Evolutionary conservation across 2,888 invertebrate species (phyloP), one percentile per base, ranked within the genome.

Genomic region (Saturnia japonica): DNA sequence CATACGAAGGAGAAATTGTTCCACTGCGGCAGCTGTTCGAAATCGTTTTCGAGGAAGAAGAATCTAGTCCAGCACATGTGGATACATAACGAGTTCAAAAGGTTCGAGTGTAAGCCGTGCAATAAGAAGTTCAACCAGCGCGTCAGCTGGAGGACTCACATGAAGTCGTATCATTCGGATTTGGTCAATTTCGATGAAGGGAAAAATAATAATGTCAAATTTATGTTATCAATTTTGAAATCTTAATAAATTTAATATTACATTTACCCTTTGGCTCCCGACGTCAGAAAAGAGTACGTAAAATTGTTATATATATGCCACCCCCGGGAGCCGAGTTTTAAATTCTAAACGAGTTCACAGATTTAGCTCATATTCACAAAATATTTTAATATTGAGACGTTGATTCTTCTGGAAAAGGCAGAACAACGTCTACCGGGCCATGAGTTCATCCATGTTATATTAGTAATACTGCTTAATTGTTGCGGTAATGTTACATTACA

Each of bases 1-100:
- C 95, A 95, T 75, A 94, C 95, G 7, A 91, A 93, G 74, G 95
- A 94, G 72, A 94, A 93, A 70, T 80, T 90, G 0, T 94, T 90
- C 62, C 87, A 90, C 0, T 95, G 95, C 76, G 88, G 91, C 0
- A 88, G 93, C 0, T 95, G 95, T 73, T 81, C 88, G 0, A 94
- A 93, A 77, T 82, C 87, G 1, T 94, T 92, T 74, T 85, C 93
- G 1, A 82, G 91, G 12, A 90, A 91, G 76, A 91, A 91, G 78
- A 91, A 90, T 77, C 78, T 94, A 43, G 80, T 78, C 0, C 91
- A 92, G 72, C 94, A 94, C 73, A 88, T 91, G 88, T 92, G 92
- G 91, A 90, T 91, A 16, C 93, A 93, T 71, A 91, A 86, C 74
- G 91, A 91, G 66, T 79, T 87, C 11, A 93, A 92, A 71, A 79